Evolutionary conservation across 2,888 invertebrate genomes (phyloP).

Genomic region (Cryptocephalus moraei): DNA sequence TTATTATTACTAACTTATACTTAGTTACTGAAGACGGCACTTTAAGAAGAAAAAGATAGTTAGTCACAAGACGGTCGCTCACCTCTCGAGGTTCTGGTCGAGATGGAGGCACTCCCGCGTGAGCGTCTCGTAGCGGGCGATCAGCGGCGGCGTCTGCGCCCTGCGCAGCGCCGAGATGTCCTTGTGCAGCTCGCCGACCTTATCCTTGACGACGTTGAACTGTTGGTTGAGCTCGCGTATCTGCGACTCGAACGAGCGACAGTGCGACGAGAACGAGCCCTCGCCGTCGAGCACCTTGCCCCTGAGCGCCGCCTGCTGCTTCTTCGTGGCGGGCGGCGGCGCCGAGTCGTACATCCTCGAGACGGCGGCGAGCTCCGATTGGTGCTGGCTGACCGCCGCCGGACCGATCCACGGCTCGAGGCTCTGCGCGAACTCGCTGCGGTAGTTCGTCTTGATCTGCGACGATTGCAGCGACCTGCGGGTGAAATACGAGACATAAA

Average conservation of each 20-base stretch:
- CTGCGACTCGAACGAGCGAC: conserved; percentile 48
- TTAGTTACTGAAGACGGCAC: too few species aligned
- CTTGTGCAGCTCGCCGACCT: conserved; percentile 54
- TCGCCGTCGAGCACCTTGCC: conserved; percentile 41
- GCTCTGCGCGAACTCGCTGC: conserved; percentile 52
- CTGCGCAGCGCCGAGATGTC: conserved; percentile 55
- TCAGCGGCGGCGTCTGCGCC: conserved; percentile 34
- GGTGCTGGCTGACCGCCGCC: conserved; percentile 35
- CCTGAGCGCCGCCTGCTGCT: conserved; percentile 34
- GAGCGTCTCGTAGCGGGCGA: conserved; percentile 42
- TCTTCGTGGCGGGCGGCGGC: conserved; percentile 33
- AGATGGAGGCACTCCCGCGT: conserved; percentile 48
- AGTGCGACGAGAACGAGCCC: conserved; percentile 52
- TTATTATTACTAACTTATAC: too few species aligned
- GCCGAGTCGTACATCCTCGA: conserved; percentile 32
- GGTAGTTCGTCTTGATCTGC: conserved; percentile 46
- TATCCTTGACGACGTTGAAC: conserved; percentile 49
- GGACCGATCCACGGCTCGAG: conserved; percentile 51
- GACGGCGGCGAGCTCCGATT: conserved; percentile 34
- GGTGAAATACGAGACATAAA: not conserved
- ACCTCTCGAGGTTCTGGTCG: conserved; percentile 49
- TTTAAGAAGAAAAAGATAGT: too few species aligned
- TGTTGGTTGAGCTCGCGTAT: conserved; percentile 51
- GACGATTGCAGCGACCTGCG: conserved; percentile 44
- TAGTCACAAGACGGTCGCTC: not conserved